Conservation (phyloP, 2,113 vertebrate species). For the Gasterosteus aculeatus region DNA sequence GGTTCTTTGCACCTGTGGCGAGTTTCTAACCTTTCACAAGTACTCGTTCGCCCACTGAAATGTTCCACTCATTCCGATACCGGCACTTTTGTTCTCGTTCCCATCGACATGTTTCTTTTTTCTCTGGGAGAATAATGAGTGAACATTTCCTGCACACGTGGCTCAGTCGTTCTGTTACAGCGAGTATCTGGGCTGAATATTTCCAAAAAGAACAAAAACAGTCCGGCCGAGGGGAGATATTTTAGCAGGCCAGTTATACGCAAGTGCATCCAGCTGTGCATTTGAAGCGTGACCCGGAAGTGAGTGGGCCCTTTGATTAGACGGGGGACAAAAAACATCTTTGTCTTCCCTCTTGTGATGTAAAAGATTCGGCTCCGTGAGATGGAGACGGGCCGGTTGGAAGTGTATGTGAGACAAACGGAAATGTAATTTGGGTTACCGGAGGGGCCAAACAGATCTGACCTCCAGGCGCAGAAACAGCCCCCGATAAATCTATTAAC, state of each 20-base stretch:
- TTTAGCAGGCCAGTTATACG: neutral
- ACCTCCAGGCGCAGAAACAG: constrained; percentile 17
- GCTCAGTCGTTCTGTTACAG: too few relatives aligned
- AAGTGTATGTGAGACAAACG: neutral
- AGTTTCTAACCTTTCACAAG: constrained; percentile 44
- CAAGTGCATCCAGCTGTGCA: neutral
- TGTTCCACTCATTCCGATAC: constrained; percentile 46
- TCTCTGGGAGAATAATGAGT: constrained; percentile 40
- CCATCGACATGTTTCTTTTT: constrained; percentile 24
- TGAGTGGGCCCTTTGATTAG: neutral
- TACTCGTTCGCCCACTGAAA: constrained; percentile 61
- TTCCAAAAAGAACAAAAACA: constrained; percentile 12
- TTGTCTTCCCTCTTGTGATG: neutral
- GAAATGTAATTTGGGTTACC: neutral
- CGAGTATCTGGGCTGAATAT: neutral
- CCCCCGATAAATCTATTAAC: constrained; percentile 24
- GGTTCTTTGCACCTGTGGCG: constrained; percentile 53
- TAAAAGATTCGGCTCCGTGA: neutral
- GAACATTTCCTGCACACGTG: constrained; percentile 24
- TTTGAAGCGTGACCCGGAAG: constrained; percentile 18
- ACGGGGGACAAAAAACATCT: neutral
- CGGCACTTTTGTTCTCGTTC: constrained; percentile 23
- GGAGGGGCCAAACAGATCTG: neutral
- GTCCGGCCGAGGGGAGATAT: neutral
- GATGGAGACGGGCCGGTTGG: neutral